These are phyloP conservation scores for Nasonovia ribisnigri DNA, from an alignment of 2,888 invertebrate species.

Conservation along the genomic window DNA sequence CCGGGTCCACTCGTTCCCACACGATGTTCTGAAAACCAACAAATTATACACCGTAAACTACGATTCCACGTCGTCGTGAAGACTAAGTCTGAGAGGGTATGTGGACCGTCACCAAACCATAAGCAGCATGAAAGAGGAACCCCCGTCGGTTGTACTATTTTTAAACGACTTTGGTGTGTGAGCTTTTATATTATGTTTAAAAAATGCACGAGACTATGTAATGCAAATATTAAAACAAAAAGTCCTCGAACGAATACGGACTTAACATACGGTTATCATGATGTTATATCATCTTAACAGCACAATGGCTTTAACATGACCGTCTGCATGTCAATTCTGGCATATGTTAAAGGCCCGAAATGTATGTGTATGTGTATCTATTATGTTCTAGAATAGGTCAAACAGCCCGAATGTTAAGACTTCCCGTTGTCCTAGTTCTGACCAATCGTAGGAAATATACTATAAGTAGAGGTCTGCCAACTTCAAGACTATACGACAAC, in stretches of 20 bases:
- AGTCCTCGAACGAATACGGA: neutral
- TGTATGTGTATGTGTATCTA: neutral
- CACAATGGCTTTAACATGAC: neutral
- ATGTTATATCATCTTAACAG: neutral
- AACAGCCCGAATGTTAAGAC: neutral
- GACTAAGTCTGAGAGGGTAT: neutral
- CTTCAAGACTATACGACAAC: neutral
- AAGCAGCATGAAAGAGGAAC: neutral
- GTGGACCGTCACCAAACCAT: neutral
- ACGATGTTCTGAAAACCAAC: slow-evolving; percentile 68
- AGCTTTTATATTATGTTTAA: neutral
- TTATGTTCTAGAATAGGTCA: neutral
- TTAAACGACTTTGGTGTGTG: neutral
- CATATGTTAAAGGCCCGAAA: too few relatives aligned
- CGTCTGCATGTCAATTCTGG: neutral
- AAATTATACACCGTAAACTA: neutral
- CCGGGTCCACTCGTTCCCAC: slow-evolving; percentile 69
- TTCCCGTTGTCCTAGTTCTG: neutral
- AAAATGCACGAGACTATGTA: neutral
- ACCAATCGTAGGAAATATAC: neutral
- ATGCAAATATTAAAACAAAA: neutral
- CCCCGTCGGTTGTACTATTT: neutral
- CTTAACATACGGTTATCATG: neutral
- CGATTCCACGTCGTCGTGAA: neutral
- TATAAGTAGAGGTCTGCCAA: neutral